Evolutionary conservation across 1,140 invertebrate species (phyloP).

Genomic region (Brachionus rubens): DNA sequence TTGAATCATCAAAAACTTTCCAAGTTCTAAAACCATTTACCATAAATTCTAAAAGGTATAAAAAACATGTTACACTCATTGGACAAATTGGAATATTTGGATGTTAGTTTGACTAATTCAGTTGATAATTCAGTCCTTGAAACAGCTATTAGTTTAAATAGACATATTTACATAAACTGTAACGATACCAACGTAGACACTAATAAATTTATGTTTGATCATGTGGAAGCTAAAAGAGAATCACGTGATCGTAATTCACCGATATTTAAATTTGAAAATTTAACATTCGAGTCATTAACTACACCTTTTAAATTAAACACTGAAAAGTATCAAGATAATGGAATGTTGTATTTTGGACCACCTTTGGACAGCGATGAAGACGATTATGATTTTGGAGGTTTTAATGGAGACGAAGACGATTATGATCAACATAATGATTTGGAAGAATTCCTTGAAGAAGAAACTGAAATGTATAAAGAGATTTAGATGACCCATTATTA

Average conservation of each 20-base stretch:
- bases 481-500: no score
- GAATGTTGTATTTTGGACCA: constrained; percentile 15
- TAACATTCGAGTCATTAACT: background rate
- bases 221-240: background rate
- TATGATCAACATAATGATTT: background rate
- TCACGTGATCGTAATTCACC: background rate
- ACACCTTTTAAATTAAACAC: background rate
- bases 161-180: constrained; percentile 12
- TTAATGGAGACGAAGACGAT: background rate
- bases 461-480: constrained; percentile 27
- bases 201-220: constrained; percentile 36
- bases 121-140: constrained; percentile 4
- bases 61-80: background rate
- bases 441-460: background rate
- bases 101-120: background rate
- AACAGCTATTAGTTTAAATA: background rate
- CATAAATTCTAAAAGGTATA: background rate
- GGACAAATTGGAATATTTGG: constrained; percentile 6
- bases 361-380: constrained; percentile 7
- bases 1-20: background rate
- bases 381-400: background rate
- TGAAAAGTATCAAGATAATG: background rate
- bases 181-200: constrained; percentile 28
- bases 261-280: constrained; percentile 2
- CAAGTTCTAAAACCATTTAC: no score